Evolutionary conservation across 2,113 vertebrate species (phyloP).

Genomic region (Salvelinus sp.): DNA sequence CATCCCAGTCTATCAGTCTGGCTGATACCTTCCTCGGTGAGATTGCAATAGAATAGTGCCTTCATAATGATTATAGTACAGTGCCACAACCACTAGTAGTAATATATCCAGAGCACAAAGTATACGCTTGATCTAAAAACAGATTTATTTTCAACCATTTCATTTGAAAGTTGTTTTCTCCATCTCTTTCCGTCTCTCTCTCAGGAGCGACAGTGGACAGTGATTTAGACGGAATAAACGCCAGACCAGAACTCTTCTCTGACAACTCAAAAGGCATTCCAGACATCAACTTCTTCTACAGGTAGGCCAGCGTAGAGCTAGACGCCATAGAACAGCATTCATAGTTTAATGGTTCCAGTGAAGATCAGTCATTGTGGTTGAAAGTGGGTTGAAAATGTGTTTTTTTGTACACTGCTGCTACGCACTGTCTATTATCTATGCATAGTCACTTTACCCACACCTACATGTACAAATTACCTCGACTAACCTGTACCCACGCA

Average conservation of each 20-base stretch:
- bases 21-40: constrained; percentile 91
- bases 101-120: background rate
- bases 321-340: background rate
- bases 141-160: background rate
- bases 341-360: background rate
- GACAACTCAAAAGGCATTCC: constrained; percentile 71
- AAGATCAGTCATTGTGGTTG: background rate
- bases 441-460: no score
- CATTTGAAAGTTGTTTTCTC: background rate
- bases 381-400: background rate
- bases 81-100: background rate
- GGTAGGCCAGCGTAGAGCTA: constrained; percentile 66
- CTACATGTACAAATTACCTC: no score
- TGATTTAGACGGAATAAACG: constrained; percentile 78
- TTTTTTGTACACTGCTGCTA: no score
- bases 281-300: constrained; percentile 95
- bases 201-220: constrained; percentile 85
- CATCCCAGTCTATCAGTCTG: constrained; percentile 93
- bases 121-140: background rate
- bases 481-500: no score
- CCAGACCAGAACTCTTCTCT: constrained; percentile 81
- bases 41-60: background rate
- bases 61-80: no score
- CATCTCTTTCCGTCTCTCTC: background rate
- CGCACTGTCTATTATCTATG: no score